These are phyloP conservation scores for Anoplius nigerrimus DNA, from an alignment of 2,888 invertebrate species.

Conservation along the genomic window DNA sequence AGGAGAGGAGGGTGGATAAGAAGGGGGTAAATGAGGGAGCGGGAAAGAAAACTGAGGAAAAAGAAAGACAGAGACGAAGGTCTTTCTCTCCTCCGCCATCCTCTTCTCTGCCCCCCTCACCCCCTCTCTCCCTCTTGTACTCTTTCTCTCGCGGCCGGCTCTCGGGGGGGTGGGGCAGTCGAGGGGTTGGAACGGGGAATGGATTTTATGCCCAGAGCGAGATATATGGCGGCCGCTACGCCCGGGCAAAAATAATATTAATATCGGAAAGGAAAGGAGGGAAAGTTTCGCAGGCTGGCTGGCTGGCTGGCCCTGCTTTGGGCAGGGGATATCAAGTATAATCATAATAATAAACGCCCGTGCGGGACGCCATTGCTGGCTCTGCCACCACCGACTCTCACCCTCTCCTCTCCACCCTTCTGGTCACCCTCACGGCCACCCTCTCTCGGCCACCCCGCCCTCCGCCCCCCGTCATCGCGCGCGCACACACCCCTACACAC, in stretches of 20 bases:
- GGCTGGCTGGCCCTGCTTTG: conserved; percentile 71
- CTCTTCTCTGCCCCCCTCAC: conserved; percentile 27
- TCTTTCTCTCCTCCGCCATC: conserved; percentile 37
- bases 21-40: conserved; percentile 31
- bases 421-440: conserved; percentile 42
- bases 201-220: conserved; percentile 75
- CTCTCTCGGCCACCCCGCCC: conserved; percentile 36
- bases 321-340: conserved; percentile 74
- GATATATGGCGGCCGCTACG: conserved; percentile 75
- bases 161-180: conserved; percentile 56
- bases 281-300: conserved; percentile 73
- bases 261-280: conserved; percentile 74
- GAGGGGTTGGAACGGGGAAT: conserved; percentile 68
- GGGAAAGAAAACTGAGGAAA: conserved; percentile 34
- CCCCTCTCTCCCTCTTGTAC: conserved; percentile 39
- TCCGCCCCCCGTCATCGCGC: conserved; percentile 54
- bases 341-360: conserved; percentile 74
- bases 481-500: conserved; percentile 39
- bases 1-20: conserved; percentile 36
- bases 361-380: conserved; percentile 72
- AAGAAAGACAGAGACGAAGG: conserved; percentile 44
- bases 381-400: conserved; percentile 55
- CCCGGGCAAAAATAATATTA: conserved; percentile 75
- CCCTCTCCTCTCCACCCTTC: conserved; percentile 15
- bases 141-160: conserved; percentile 23